phyloP scores from a whole-genome alignment of 2,113 vertebrate genomes.

The human region GRCh38 chr13:19401001-19401500 shows the following conservation, averaged over 20 bases:
- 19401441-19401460: not conserved
- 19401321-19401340: not conserved
- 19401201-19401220: not conserved
- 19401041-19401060: not conserved
- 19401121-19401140: not conserved
- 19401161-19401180: not conserved
- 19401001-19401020: not conserved
- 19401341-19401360: not conserved
- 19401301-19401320: not conserved
- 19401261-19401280: not conserved
- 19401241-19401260: not conserved
- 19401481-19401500: not conserved
- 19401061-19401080: not conserved
- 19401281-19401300: not conserved
- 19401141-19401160: not conserved
- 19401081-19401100: not conserved
- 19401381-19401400: not conserved
- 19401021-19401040: not conserved
- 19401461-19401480: not conserved
- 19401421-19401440: not conserved
- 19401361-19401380: not conserved
- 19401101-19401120: not conserved
- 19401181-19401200: not conserved
- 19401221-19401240: not conserved
- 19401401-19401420: not conserved